A percentile compares a stretch with the other conserved stretches of the same genome.
phyloP scores from a whole-genome alignment of 2,797 vertebrate species.

The Poeciliopsis paucimaculata region DNA sequence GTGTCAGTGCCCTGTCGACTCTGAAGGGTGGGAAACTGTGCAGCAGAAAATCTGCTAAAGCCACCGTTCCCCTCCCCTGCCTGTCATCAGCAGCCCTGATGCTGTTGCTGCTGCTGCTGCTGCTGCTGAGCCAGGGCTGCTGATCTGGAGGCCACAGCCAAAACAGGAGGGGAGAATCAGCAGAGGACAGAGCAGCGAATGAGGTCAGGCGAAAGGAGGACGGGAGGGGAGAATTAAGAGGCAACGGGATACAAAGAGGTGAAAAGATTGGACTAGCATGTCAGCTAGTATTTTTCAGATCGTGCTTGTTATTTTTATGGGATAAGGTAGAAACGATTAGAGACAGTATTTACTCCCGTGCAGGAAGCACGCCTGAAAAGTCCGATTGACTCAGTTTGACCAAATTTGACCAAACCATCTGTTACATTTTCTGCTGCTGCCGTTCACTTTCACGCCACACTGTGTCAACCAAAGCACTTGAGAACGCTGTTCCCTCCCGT shows the following conservation, averaged over 20 bases:
- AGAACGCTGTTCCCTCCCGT: not conserved
- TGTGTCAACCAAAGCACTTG: not conserved
- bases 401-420: too few species aligned
- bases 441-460: not conserved
- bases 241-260: conserved; percentile 15
- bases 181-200: conserved; percentile 37
- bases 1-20: conserved; percentile 50
- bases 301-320: not conserved
- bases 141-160: conserved; percentile 37
- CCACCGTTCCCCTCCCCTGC: conserved; percentile 2
- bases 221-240: conserved; percentile 20
- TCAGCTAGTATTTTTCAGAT: conserved; percentile 12
- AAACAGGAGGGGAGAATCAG: conserved; percentile 41
- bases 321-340: not conserved
- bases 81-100: conserved; percentile 12
- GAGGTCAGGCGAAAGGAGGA: conserved; percentile 40
- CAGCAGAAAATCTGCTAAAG: conserved; percentile 44
- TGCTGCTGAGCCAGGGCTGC: conserved; percentile 30
- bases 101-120: conserved; percentile 14
- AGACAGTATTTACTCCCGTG: not conserved
- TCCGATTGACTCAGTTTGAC: not conserved
- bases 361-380: too few species aligned
- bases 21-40: conserved; percentile 46
- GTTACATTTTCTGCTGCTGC: not conserved
- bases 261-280: conserved; percentile 10